Conservation (phyloP, 2,113 vertebrate genomes). For the Pluvialis apricaria region DNA sequence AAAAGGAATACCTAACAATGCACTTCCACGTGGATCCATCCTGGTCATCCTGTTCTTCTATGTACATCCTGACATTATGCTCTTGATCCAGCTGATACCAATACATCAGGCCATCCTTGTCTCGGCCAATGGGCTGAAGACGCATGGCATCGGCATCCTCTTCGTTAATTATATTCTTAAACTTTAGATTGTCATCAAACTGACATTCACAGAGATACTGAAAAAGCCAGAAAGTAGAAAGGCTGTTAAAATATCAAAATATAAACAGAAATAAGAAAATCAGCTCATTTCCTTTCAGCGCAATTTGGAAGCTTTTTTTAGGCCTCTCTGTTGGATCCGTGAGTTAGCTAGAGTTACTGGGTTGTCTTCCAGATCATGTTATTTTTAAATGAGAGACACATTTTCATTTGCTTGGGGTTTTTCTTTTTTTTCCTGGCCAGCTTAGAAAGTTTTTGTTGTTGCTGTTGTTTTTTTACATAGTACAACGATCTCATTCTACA, state of each 20-base stretch:
- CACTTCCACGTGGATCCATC: slow-evolving; percentile 95
- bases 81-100: slow-evolving; percentile 97
- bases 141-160: slow-evolving; percentile 96
- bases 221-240: not conserved
- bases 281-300: not conserved
- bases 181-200: slow-evolving; percentile 98
- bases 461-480: not conserved
- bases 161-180: slow-evolving; percentile 93
- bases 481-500: not conserved
- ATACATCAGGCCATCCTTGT: slow-evolving; percentile 91
- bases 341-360: not conserved
- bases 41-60: slow-evolving; percentile 96
- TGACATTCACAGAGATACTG: slow-evolving; percentile 98
- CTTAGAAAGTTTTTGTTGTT: not conserved
- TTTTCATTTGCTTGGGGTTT: not conserved
- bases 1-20: slow-evolving; percentile 85
- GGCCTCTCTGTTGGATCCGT: not conserved
- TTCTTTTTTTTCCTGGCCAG: not conserved
- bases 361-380: not conserved
- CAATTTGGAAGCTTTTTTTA: not conserved
- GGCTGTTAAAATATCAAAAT: not conserved
- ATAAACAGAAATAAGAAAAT: not conserved
- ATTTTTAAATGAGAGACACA: not conserved
- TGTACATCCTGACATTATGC: slow-evolving; percentile 94
- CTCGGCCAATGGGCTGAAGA: slow-evolving; percentile 90